Base-by-base conservation (phyloP, 2,888 invertebrate genomes). In the Chamaedrilus cognettii region DNA sequence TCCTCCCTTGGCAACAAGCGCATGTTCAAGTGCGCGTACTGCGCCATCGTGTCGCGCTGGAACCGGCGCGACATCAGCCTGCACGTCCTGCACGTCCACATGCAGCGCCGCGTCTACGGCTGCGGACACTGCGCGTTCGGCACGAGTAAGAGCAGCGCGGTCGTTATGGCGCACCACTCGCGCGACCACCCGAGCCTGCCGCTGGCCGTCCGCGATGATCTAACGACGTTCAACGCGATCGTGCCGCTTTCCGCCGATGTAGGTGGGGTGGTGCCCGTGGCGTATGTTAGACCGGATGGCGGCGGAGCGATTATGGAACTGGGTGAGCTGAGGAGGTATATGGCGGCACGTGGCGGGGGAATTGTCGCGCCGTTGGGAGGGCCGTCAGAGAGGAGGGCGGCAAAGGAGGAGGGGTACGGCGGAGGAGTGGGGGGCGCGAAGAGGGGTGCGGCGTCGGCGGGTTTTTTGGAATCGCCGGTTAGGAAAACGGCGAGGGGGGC, bases 1-100 rank as follows among this genome's bases (percentile, higher is more conserved):
- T n/a, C n/a, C n/a, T n/a, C n/a, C n/a, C n/a, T n/a, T n/a, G n/a
- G n/a, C n/a, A n/a, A n/a, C 42, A 64, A 60, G 59, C 62, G 62
- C 49, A 11, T 69, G 32, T 65, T 56, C 56, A 69, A 69, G 31
- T 69, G 69, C 60, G 66, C 66, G 4, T 69, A 69, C 61, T 69
- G 69, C 42, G 23, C 34, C 49, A 56, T 65, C 42, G 55, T 69
- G 15, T 69, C 69, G 3, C 35, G 52, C 23, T 69, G 69, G 69
- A 69, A 65, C 56, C 52, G 62, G n/a, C 35, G 65, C 15, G 69
- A 69, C 30, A 66, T 65, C 34, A 63, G 56, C 28, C 60, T 65
- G 11, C 69, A 69, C 50, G 57, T 69, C 42, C 50, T 69, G 28
- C 65, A 65, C 49, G 61, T 65, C 23, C 69, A 69, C 57, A 49